Evolutionary conservation across 2,888 invertebrate species (phyloP), one percentile per base, ranked within the genome.

Genomic region (Latrodectus elegans): DNA sequence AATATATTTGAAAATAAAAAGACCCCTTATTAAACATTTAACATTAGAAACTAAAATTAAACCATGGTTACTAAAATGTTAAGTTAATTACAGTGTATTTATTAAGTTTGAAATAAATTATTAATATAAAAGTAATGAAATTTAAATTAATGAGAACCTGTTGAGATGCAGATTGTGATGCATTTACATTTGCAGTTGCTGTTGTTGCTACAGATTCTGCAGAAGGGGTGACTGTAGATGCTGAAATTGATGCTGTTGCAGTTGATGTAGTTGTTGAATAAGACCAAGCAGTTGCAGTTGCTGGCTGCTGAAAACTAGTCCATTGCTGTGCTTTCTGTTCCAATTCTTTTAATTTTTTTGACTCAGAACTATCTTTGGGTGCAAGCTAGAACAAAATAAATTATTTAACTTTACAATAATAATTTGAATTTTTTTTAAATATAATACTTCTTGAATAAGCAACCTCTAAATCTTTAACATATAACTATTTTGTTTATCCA

Each of bases 241-340:
- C 71, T 60, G 77, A 70, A 26, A 71, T 65, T 15, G 77, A 65
- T 65, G 81, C n/a, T 15, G 78, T 52, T 65, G 82, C 79, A 15
- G 89, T 26, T 52, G 81, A 15, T 64, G 73, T 80, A 15, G 71
- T 70, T 72, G 76, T 81, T 17, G 78, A 55, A 14, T 82, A 11
- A 65, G 84, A 51, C 6, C 75, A 55, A n/a, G 70, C 38, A 71
- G 68, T 52, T 49, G 75, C 51, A n/a, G 73, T 60, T 64, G 81
- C 65, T 68, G 81, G 78, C 55, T 86, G 84, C 70, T 89, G 89
- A 22, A 71, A 79, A 49, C 72, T 72, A 75, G 71, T 83, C 87
- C 89, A 88, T 52, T 88, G 75, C 68, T 84, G 78, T n/a, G 88
- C 88, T 65, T 88, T 84, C 14, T 78, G 84, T 84, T 84, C 75